Evolutionary conservation across 2,113 vertebrate genomes (phyloP).

Genomic region (Xerus inauris): DNA sequence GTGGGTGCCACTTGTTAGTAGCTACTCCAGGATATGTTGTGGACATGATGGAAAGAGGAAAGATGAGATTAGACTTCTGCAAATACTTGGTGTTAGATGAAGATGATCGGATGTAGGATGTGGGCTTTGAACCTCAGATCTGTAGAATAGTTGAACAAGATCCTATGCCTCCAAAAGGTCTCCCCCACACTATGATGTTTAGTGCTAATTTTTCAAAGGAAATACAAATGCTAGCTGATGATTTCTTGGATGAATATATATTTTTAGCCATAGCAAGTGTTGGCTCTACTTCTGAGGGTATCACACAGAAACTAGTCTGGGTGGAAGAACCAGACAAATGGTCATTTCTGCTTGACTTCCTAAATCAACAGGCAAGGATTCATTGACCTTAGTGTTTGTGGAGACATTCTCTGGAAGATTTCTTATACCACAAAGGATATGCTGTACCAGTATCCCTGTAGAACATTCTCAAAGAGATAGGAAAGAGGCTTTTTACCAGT

Average conservation of each 20-base stretch:
- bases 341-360: slow-evolving; percentile 97
- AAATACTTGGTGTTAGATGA: no score
- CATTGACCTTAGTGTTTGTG: slow-evolving; percentile 97
- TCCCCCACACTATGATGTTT: slow-evolving; percentile 99
- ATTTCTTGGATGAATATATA: slow-evolving; percentile 99
- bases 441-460: slow-evolving; percentile 98
- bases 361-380: slow-evolving; percentile 98
- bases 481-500: slow-evolving; percentile 97
- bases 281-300: slow-evolving; percentile 99
- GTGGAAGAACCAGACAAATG: slow-evolving; percentile 97
- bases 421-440: slow-evolving; percentile 96
- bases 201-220: slow-evolving; percentile 99
- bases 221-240: slow-evolving; percentile 99
- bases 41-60: slow-evolving; percentile 99
- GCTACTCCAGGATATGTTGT: slow-evolving; percentile 98
- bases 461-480: slow-evolving; percentile 97
- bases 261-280: slow-evolving; percentile 99
- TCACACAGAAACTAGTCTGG: slow-evolving; percentile 99
- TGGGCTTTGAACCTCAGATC: slow-evolving; percentile 99
- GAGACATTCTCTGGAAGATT: slow-evolving; percentile 98
- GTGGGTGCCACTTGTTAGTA: slow-evolving; percentile 97
- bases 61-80: slow-evolving; percentile 98
- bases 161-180: slow-evolving; percentile 97
- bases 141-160: slow-evolving; percentile 98
- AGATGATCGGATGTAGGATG: slow-evolving; percentile 99